Evolutionary conservation across 1,140 invertebrate species (phyloP).

Genomic region (Drosophila ercepeae): DNA sequence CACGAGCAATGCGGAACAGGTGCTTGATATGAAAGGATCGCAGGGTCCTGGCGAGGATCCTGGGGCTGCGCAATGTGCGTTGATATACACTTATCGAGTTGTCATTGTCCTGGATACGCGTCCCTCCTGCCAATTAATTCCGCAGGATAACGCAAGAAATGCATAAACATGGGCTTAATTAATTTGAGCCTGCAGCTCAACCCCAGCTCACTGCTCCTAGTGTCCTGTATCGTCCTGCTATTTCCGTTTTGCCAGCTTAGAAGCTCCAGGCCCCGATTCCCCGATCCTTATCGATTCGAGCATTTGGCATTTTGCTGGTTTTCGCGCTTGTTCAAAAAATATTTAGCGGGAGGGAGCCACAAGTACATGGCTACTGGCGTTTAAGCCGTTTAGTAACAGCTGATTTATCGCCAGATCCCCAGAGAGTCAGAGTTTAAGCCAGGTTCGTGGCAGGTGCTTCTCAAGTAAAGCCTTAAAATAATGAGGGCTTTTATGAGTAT

Average conservation of each 20-base stretch:
- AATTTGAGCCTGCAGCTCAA: slow-evolving; percentile 67
- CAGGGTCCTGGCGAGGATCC: slow-evolving; percentile 7
- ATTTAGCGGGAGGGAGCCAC: slow-evolving; percentile 1
- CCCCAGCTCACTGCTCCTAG: slow-evolving; percentile 5
- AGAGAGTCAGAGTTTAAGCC: slow-evolving; percentile 13
- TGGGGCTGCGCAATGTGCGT: slow-evolving; percentile 61
- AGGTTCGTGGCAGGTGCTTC: slow-evolving; percentile 45
- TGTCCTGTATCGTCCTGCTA: slow-evolving; percentile 39
- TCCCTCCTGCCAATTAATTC: slow-evolving; percentile 70
- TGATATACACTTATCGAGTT: slow-evolving; percentile 78
- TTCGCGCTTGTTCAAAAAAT: slow-evolving; percentile 55
- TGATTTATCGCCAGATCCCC: slow-evolving; percentile 59
- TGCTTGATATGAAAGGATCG: slow-evolving; percentile 58
- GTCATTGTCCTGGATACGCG: slow-evolving; percentile 64
- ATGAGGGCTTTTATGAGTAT: neutral
- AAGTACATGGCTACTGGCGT: slow-evolving; percentile 62
- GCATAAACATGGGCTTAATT: slow-evolving; percentile 76
- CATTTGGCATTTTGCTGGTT: slow-evolving; percentile 52
- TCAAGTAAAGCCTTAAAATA: neutral
- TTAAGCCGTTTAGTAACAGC: slow-evolving; percentile 68
- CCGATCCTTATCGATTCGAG: slow-evolving; percentile 56
- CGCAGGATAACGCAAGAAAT: slow-evolving; percentile 57
- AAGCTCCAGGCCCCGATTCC: slow-evolving; percentile 54
- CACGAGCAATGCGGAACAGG: slow-evolving; percentile 65
- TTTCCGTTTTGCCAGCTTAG: slow-evolving; percentile 44